Percentiles rank a stretch among this genome's conserved stretches.
phyloP scores from a whole-genome alignment of 1,140 invertebrate genomes.

The Nasonia giraulti region DNA sequence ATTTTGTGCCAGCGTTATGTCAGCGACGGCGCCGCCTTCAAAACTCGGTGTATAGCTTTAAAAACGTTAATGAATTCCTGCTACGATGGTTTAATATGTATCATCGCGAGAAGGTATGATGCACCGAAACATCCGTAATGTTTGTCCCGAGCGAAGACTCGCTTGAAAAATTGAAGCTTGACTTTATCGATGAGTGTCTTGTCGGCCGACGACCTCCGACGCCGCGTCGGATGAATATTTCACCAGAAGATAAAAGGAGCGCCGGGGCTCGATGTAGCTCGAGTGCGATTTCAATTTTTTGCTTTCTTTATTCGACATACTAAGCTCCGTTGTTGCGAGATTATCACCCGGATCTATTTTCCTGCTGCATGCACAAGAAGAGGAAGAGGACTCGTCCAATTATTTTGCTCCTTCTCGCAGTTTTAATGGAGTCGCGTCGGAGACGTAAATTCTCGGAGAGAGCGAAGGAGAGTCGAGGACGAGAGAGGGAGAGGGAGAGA shows the following conservation, averaged over 20 bases:
- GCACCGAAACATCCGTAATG: neutral
- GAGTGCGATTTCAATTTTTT: neutral
- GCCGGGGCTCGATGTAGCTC: neutral
- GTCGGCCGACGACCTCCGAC: constrained; percentile 35
- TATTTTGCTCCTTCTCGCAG: neutral
- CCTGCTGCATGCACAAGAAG: neutral
- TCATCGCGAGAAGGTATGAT: too few relatives aligned
- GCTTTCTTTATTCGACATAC: too few relatives aligned
- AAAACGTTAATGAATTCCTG: too few relatives aligned
- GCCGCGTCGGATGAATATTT: constrained; percentile 25
- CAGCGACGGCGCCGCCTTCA: too few relatives aligned
- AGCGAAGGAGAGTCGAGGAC: neutral
- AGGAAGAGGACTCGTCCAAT: neutral
- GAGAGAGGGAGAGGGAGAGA: neutral
- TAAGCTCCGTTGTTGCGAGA: neutral
- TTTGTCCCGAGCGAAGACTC: neutral
- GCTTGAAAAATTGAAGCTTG: constrained; percentile 22
- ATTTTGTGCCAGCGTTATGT: neutral
- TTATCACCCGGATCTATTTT: neutral
- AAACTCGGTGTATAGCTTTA: too few relatives aligned
- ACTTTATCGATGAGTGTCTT: constrained; percentile 9
- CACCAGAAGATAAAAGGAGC: neutral
- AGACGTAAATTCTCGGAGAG: neutral
- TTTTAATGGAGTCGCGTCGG: neutral
- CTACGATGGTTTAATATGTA: too few relatives aligned